A percentile compares a stretch with the other conserved stretches of the same genome.
phyloP scores from a whole-genome alignment of 1,140 invertebrate genomes.

The Zaprionus ornatus region DNA sequence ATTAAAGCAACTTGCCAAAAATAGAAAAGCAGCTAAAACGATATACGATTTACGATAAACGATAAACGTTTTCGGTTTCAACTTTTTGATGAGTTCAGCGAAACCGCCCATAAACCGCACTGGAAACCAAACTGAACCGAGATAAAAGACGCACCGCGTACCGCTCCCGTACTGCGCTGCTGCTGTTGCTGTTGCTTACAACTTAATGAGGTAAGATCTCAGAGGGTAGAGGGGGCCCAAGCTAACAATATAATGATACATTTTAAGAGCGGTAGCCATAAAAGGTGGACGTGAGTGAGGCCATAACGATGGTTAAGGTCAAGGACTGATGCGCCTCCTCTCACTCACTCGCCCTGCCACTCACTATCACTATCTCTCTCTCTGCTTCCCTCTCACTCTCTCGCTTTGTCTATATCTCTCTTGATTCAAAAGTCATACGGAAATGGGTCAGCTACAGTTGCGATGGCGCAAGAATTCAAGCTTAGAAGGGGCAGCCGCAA shows the following conservation, averaged over 20 bases:
- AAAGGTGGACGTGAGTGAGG: slow-evolving; percentile 40
- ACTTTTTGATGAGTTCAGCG: slow-evolving; percentile 67
- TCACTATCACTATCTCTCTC: background rate
- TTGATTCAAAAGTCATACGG: slow-evolving; percentile 34
- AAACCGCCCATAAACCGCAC: slow-evolving; percentile 57
- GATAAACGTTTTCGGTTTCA: slow-evolving; percentile 36
- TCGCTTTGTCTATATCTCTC: background rate
- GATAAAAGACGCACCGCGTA: slow-evolving; percentile 54
- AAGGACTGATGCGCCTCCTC: background rate
- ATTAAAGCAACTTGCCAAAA: slow-evolving; percentile 17
- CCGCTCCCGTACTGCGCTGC: slow-evolving; percentile 15
- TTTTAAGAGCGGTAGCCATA: slow-evolving; percentile 54
- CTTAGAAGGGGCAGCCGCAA: background rate
- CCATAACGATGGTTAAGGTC: slow-evolving; percentile 33
- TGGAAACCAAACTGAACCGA: slow-evolving; percentile 5
- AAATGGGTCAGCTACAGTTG: slow-evolving; percentile 63
- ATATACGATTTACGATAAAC: slow-evolving; percentile 10
- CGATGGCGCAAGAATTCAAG: slow-evolving; percentile 22
- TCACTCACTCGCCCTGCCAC: background rate
- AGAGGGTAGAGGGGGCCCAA: background rate
- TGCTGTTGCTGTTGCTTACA: slow-evolving; percentile 32
- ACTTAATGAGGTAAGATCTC: slow-evolving; percentile 41
- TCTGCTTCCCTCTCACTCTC: background rate
- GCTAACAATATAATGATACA: slow-evolving; percentile 44
- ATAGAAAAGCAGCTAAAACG: slow-evolving; percentile 6